Base-by-base conservation (phyloP, 2,113 vertebrate genomes). In the Eolophus roseicapilla region DNA sequence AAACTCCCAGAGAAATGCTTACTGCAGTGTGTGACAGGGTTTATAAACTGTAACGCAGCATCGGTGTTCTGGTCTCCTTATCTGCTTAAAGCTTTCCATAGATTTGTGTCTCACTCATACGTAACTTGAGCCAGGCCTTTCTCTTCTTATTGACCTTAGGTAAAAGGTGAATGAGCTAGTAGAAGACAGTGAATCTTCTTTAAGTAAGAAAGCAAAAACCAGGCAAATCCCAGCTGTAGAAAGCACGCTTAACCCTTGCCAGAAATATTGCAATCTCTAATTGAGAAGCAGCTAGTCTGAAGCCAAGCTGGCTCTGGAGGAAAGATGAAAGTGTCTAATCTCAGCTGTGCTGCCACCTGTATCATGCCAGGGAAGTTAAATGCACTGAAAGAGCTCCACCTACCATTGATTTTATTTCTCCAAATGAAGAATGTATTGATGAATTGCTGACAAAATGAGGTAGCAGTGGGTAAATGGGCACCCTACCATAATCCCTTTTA, bases 271-370 rank as follows among this genome's bases (percentile, higher is more conserved):
- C 73, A 53, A 2, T 64, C 73, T 93, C 82, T 96, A 88, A 94
- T 84, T 86, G 83, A 78, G 83, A 81, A 94, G 86, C 86, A 94
- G 85, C 21, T 81, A 68, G 33, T 49, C 47, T 83, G 73, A 57
- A 84, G 95, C 95, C 95, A 97, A 93, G 39, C 95, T 96, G 96
- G 93, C 96, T 94, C 79, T 91, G 80, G 83, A 96, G 92, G 37
- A 71, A 88, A 88, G 76, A 88, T 59, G 46, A 15, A 88, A 95
- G 57, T 94, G 83, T 86, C 93, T 94, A 88, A 94, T 94, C 86
- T 96, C 96, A 96, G 95, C 95, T 97, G 95, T 94, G 93, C 86
- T 95, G 63, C 90, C 88, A 92, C 96, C 95, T 96, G 95, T 93
- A 73, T 94, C 37, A 49, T 5, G 62, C 96, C 95, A 95, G 79